These are phyloP conservation scores for Darevskia nairensis DNA, from an alignment of 2,797 vertebrate species.

Conservation along the genomic window DNA sequence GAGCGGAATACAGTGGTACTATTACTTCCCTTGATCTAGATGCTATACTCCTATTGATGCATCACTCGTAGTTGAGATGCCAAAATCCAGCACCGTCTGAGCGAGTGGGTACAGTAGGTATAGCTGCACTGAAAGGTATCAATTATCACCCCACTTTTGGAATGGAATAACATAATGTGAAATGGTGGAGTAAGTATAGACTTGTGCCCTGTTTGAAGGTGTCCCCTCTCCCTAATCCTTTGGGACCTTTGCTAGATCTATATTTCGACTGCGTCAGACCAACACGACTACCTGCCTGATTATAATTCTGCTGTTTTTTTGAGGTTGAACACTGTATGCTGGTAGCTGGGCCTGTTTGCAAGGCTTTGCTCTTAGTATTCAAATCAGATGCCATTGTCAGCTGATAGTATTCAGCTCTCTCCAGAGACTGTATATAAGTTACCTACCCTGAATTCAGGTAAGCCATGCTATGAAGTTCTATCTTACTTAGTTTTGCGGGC, in stretches of 20 bases:
- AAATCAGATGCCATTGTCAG: neutral
- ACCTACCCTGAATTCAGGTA: neutral
- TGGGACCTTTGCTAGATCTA: too few species aligned
- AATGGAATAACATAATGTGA: neutral
- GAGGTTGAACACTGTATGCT: neutral
- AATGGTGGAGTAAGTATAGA: neutral
- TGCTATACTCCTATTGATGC: too few species aligned
- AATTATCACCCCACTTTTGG: neutral
- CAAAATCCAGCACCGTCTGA: too few species aligned
- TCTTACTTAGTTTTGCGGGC: too few species aligned
- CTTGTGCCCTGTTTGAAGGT: too few species aligned
- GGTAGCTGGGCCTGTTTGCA: constrained; percentile 17
- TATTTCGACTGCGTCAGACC: too few species aligned
- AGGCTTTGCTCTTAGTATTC: neutral
- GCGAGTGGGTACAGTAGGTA: too few species aligned
- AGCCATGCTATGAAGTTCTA: neutral
- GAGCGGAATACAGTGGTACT: too few species aligned
- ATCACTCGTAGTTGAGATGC: too few species aligned
- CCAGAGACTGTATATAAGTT: neutral
- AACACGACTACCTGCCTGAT: too few species aligned
- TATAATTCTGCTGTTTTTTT: neutral
- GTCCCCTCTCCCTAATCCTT: too few species aligned
- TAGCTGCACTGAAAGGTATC: neutral
- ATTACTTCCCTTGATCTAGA: too few species aligned
- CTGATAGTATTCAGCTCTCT: neutral